Base-by-base conservation (phyloP, 1,140 invertebrate genomes). In the Papilio dardanus region DNA sequence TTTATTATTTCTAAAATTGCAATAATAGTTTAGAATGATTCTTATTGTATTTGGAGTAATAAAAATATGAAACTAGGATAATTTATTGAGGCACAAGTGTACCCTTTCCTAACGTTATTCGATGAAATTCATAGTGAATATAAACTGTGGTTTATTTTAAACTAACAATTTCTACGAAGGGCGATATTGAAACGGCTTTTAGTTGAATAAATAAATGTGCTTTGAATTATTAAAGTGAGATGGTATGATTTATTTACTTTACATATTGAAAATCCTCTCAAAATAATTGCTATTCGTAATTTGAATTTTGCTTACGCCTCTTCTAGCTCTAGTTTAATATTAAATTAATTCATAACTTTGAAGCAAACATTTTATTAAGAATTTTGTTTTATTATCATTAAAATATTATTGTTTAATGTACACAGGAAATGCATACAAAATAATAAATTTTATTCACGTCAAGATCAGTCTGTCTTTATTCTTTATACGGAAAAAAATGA, bases 401-500 rank as follows among this genome's bases (percentile, higher is more conserved):
- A 14, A 19, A 50, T 3, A 42, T 12, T 14, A 42, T 16, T 46
- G 3, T 8, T 16, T 16, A 46, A 46, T n/a, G 40, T 46, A n/a
- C n/a, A 46, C 40, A 46, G 40, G n/a, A 46, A 46, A 46, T 42
- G n/a, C n/a, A 50, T 4, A 50, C 7, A 19, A 50, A 21, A 50
- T 28, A 6, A 28, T 62, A 14, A 28, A 24, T 62, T 62, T 14
- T 12, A 58, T 58, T 21, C 21, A 58, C 16, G 54, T 28, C 50
- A 14, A 62, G 12, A 62, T 16, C 21, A n/a, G 10, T 71, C 69
- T 71, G 69, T 50, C n/a, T 40, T 24, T 54, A 54, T 65, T 37
- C 75, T 79, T 74, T 75, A 76, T 31, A 3, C 31, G 67, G 65
- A 46, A 58, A 77, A 73, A 82, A 81, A 86, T 87, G 83, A 85